Evolutionary conservation across 2,113 vertebrate genomes (phyloP).

Genomic region (Chinchilla lanigera): DNA sequence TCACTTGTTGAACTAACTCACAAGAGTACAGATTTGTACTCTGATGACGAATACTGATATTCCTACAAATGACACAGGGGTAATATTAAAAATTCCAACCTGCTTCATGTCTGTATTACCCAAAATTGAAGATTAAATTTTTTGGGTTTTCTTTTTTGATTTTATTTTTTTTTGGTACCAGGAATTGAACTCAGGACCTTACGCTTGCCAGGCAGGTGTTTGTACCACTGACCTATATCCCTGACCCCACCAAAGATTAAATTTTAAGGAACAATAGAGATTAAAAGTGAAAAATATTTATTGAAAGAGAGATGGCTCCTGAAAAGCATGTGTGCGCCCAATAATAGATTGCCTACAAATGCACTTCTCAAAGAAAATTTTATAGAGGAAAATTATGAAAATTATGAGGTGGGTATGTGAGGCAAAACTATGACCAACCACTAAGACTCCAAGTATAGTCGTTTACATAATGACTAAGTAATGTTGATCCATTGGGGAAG

Average conservation of each 20-base stretch:
- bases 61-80: neutral
- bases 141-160: too few relatives aligned
- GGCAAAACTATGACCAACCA: neutral
- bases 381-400: neutral
- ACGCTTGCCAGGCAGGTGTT: too few relatives aligned
- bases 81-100: neutral
- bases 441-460: neutral
- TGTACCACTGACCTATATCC: too few relatives aligned
- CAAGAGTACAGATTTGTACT: neutral
- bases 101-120: neutral
- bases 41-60: neutral
- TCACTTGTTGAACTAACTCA: slow-evolving; percentile 46
- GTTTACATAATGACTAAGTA: neutral
- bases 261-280: neutral
- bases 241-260: too few relatives aligned
- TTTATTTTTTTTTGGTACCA: too few relatives aligned
- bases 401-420: neutral
- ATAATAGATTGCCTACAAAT: neutral
- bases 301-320: neutral
- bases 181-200: too few relatives aligned
- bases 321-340: neutral
- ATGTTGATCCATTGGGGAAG: neutral
- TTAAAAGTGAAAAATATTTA: neutral
- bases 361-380: neutral
- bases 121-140: neutral